phyloP scores from a whole-genome alignment of 2,797 vertebrate species.

The Menidia menidia region DNA sequence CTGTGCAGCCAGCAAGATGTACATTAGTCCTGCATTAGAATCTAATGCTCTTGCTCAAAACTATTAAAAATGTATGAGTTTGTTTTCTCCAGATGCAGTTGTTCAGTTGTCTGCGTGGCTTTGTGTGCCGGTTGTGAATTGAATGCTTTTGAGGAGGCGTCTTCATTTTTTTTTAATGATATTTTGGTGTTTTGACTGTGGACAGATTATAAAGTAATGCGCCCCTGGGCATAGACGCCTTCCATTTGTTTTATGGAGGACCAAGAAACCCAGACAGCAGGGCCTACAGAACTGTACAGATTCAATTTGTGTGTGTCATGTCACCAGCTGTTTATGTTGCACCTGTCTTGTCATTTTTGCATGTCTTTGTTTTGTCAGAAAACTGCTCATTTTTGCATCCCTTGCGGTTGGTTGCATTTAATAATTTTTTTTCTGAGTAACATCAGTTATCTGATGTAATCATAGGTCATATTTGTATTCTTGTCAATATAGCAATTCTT shows the following conservation, averaged over 20 bases:
- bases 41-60: conserved; percentile 45
- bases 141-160: no score
- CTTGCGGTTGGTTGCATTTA: not conserved
- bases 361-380: no score
- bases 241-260: not conserved
- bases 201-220: not conserved
- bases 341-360: not conserved
- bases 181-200: not conserved
- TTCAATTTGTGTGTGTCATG: not conserved
- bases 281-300: not conserved
- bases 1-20: conserved; percentile 17
- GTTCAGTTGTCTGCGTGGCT: conserved; percentile 14
- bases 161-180: not conserved
- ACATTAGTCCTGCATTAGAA: conserved; percentile 19
- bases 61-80: conserved; percentile 59
- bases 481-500: no score
- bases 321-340: not conserved
- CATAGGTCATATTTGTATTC: no score
- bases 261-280: not conserved
- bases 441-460: no score
- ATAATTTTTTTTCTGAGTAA: not conserved
- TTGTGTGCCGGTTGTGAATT: conserved; percentile 2
- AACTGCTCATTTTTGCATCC: not conserved
- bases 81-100: conserved; percentile 43
- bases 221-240: not conserved